phyloP scores from a whole-genome alignment of 2,797 vertebrate species.

The Galagoides demidoff region DNA sequence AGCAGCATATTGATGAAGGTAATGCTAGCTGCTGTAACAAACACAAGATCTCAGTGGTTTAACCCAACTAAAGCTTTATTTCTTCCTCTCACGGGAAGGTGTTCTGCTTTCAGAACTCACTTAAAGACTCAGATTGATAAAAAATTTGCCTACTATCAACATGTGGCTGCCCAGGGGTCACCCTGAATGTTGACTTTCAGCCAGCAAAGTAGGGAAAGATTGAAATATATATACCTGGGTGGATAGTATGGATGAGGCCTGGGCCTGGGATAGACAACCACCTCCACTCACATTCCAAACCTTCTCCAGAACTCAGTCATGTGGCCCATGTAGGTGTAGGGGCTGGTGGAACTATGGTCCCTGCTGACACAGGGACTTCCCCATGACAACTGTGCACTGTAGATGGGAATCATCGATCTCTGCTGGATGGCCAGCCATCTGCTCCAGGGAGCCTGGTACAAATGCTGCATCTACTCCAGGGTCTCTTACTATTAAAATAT shows the following conservation, averaged over 20 bases:
- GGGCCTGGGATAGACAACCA: not conserved
- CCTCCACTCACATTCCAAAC: not conserved
- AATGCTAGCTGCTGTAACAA: slow-evolving; percentile 3
- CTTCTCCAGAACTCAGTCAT: not conserved
- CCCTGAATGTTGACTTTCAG: not conserved
- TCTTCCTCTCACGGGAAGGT: not conserved
- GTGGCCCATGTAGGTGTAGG: not conserved
- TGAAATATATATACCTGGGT: not conserved
- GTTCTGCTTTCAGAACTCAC: not conserved
- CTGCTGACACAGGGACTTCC: not conserved
- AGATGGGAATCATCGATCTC: not conserved
- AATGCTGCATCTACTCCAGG: not conserved
- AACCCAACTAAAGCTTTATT: not conserved
- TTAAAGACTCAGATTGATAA: not conserved
- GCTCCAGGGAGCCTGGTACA: not conserved
- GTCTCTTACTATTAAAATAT: not conserved
- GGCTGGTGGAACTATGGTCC: not conserved
- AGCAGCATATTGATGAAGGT: not conserved
- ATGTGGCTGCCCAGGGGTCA: not conserved
- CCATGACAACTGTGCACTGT: too few species aligned
- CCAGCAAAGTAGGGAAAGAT: not conserved
- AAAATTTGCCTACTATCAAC: not conserved
- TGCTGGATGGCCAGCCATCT: not conserved
- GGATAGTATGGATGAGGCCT: not conserved
- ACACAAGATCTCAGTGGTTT: not conserved